Base-by-base conservation (phyloP, 2,797 vertebrate genomes). In the Sebastiscus tertius region DNA sequence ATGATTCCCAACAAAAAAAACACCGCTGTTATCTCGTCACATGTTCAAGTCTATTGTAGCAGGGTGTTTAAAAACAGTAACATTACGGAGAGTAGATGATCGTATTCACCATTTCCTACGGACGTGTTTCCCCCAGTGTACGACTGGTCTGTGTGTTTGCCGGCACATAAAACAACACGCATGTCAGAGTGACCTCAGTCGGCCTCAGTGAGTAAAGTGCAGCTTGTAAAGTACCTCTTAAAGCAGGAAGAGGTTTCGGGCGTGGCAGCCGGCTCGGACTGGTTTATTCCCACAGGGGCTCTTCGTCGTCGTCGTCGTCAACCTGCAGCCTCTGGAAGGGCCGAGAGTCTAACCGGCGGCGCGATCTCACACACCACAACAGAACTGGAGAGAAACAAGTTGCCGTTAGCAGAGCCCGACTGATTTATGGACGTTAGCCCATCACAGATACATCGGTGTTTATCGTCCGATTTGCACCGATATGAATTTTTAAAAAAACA, bases 261-360 rank as follows among this genome's bases (percentile, higher is more conserved):
- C 12, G 59, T 2, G 27, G 22, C 1, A 6, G 8, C 11, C 2
- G 2, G 64, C 14, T 67, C 1, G 3, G 55, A 36, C 2, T 8
- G 33, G 7, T 9, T 93, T 90, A 98, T 24, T 93, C 96, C 66
- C 98, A 93, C 88, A 99, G 88, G 52, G 96, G 96, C 18, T 97
- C 95, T 0, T 94, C 92, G 0, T 97, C 97, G 0, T 95, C 94
- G 0, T 97, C 97, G 0, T 96, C 95, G 8, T 88, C 96, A 0
- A 97, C 80, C 73, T 96, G 94, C 22, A 99, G 96, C 24, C 97
- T 95, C 52, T 95, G 95, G 80, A 98, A 98, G 0, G 95, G 91
- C 5, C 62, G 93, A 0, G 93, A 46, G 0, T 82, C 62, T 0
- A 84, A 77, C 0, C 11, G 18, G 0, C 75, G 74, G 58, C 92